Percentiles rank a stretch among this genome's conserved stretches.
These are phyloP conservation scores for Leptoclinus maculatus DNA, from an alignment of 2,797 vertebrate genomes.

Conservation along the genomic window DNA sequence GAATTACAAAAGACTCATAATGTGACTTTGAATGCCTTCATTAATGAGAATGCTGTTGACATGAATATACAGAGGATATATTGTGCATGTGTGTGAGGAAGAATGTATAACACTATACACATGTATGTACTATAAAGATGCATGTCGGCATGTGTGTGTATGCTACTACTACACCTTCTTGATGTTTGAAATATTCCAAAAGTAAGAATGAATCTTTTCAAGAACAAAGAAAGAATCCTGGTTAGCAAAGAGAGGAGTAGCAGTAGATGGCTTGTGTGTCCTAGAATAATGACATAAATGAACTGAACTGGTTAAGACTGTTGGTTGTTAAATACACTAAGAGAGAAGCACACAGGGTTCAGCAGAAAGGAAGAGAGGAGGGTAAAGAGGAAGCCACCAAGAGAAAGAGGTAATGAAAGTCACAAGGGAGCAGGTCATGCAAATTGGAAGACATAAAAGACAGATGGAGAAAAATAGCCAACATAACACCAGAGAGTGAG, in stretches of 20 bases:
- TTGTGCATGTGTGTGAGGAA: background rate
- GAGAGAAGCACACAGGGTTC: background rate
- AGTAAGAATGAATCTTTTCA: background rate
- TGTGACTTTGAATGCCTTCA: background rate
- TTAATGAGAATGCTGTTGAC: background rate
- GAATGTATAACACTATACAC: background rate
- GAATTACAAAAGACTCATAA: background rate
- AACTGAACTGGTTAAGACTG: background rate
- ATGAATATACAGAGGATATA: background rate
- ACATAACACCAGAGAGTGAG: constrained; percentile 5
- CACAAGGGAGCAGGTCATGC: background rate
- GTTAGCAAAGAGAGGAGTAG: background rate
- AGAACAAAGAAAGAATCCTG: background rate
- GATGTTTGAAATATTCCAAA: background rate
- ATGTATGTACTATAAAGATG: background rate
- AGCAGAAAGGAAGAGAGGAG: background rate
- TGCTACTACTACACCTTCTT: background rate
- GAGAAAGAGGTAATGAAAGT: background rate
- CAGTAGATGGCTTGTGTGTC: background rate
- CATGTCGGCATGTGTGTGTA: background rate
- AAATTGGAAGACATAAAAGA: constrained; percentile 33
- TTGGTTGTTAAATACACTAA: background rate
- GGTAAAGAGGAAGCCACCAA: background rate
- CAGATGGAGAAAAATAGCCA: constrained; percentile 37
- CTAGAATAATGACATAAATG: background rate